Evolutionary conservation across 2,113 vertebrate genomes (phyloP), one percentile per base, ranked within the genome.

Genomic region (Pluvialis apricaria): DNA sequence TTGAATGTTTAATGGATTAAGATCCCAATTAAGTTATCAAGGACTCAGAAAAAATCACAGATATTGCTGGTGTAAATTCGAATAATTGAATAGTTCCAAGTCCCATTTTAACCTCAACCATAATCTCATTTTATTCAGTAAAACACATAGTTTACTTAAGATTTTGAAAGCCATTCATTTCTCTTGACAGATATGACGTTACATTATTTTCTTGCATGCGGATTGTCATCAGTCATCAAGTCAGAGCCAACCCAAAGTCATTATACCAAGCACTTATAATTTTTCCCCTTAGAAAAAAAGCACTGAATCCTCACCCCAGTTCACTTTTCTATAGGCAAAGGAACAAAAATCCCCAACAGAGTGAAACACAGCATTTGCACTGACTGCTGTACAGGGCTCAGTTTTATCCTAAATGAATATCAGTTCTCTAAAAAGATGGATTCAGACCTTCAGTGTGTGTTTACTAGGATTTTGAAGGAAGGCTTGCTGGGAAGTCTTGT

Each of bases 201-300:
- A 82, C 52, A 82, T 89, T 92, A 94, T 95, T 95, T 93, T 95
- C 84, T 92, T 92, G 94, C 55, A 55, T 82, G 95, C 91, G 66
- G 51, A 82, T 94, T 95, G 84, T 90, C 73, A 80, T 87, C 81
- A 92, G 72, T 85, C 84, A 94, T 91, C 78, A 95, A 80, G 40
- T 89, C 83, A 91, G 36, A 85, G 77, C 26, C 85, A 89, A 95
- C 36, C 55, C 61, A 72, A 80, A 93, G 49, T 85, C 58, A 89
- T 95, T 87, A 94, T 38, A 82, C 34, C 17, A 70, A 87, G 45
- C 45, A 58, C 34, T 93, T 84, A 32, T 15, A 64, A 75, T 92
- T 91, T 69, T 90, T 49, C 22, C 36, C 14, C 25, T 89, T 61
- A 42, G 10, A 83, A 90, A 86, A 65, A 60, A 73, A 32, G 1